phyloP scores from a whole-genome alignment of 2,888 invertebrate genomes.

The Tenodera sinensis region DNA sequence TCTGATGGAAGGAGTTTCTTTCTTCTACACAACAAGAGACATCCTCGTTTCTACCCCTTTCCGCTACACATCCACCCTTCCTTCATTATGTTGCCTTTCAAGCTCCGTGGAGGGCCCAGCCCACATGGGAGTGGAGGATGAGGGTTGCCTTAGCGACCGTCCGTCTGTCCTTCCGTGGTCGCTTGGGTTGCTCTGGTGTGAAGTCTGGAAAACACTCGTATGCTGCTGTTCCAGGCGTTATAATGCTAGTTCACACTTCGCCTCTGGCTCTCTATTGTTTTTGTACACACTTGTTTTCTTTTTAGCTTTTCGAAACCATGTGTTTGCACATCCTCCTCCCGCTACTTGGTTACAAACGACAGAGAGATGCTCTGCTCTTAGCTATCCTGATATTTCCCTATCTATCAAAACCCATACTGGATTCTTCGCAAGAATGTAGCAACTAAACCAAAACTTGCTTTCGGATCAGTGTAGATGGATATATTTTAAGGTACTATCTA shows the following conservation, averaged over 20 bases:
- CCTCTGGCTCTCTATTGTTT: not conserved
- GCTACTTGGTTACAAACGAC: too few species aligned
- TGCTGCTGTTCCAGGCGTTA: not conserved
- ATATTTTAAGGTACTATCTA: too few species aligned
- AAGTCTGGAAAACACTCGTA: not conserved
- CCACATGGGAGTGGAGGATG: not conserved
- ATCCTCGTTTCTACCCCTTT: not conserved
- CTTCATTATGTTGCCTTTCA: not conserved
- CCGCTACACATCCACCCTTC: not conserved
- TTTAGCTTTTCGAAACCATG: not conserved
- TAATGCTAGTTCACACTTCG: not conserved
- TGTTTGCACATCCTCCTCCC: not conserved
- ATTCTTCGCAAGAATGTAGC: too few species aligned
- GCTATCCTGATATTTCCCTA: too few species aligned
- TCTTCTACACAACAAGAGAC: constrained; percentile 2
- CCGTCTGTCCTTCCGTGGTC: not conserved
- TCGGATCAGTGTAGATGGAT: too few species aligned
- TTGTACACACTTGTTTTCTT: not conserved
- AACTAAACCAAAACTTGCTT: too few species aligned
- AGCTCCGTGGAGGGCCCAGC: not conserved
- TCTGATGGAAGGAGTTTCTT: not conserved
- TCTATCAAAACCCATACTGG: too few species aligned
- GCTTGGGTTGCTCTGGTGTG: not conserved
- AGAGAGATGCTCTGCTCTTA: too few species aligned
- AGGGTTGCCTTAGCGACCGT: not conserved